These are phyloP conservation scores for Hemiscyllium ocellatum DNA, from an alignment of 2,113 vertebrate genomes.

Conservation along the genomic window DNA sequence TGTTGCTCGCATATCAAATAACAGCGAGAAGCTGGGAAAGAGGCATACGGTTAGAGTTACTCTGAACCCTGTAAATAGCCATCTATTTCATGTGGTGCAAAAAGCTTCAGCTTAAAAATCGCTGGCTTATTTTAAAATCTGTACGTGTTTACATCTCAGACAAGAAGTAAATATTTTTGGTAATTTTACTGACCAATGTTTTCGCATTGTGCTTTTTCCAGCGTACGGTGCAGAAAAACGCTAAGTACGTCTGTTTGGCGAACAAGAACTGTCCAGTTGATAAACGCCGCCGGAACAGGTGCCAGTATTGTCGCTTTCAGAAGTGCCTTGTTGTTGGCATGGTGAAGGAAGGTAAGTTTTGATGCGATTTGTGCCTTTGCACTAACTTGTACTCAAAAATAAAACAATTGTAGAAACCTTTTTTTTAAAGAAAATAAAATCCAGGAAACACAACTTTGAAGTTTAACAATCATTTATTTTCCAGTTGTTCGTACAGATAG, in stretches of 20 bases:
- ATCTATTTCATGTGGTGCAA: conserved; percentile 55
- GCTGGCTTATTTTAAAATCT: neutral
- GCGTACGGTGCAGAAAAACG: conserved; percentile 98
- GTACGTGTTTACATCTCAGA: neutral
- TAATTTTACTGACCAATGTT: conserved; percentile 37
- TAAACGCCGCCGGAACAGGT: conserved; percentile 87
- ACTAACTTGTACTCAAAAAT: neutral
- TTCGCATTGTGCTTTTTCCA: conserved; percentile 49
- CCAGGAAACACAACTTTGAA: no score
- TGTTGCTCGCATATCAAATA: conserved; percentile 70
- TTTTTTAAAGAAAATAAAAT: no score
- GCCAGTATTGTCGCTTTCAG: conserved; percentile 92
- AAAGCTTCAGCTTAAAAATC: conserved; percentile 39
- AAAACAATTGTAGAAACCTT: no score
- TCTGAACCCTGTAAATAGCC: conserved; percentile 62
- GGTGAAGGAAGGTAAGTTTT: conserved; percentile 90
- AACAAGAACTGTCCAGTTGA: conserved; percentile 98
- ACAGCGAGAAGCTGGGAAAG: conserved; percentile 55
- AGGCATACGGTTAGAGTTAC: conserved; percentile 52
- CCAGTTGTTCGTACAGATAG: conserved; percentile 95
- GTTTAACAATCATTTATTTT: conserved; percentile 39
- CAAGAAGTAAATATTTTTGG: no score
- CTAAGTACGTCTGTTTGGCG: conserved; percentile 95
- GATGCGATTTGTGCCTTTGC: neutral
- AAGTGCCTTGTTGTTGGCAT: conserved; percentile 96